A percentile compares a stretch with the other conserved stretches of the same genome.
Evolutionary conservation across 2,113 vertebrate genomes (phyloP).

Genomic region (Philantomba maxwellii): DNA sequence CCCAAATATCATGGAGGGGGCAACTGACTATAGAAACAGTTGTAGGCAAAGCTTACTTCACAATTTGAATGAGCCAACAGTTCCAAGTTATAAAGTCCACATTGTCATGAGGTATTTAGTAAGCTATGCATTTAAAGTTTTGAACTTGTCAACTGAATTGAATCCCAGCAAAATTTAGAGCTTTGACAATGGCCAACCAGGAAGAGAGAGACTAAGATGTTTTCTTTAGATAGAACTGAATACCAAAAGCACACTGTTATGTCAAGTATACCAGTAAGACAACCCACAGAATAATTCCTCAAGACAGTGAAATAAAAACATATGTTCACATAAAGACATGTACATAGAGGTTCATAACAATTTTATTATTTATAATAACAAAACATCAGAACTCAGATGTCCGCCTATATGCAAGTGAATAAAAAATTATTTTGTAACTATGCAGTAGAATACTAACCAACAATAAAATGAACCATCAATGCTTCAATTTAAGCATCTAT

Average conservation of each 20-base stretch:
- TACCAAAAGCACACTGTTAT: neutral
- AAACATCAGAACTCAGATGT: neutral
- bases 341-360: neutral
- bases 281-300: neutral
- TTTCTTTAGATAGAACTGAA: neutral
- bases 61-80: neutral
- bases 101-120: neutral
- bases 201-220: neutral
- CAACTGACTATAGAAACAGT: neutral
- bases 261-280: neutral
- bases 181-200: neutral
- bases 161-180: constrained; percentile 18
- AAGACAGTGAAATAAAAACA: neutral
- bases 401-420: neutral
- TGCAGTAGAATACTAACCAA: neutral
- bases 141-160: neutral
- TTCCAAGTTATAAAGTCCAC: neutral
- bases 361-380: neutral
- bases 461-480: neutral
- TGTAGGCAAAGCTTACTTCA: neutral
- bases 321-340: neutral
- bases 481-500: neutral
- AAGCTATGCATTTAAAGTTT: neutral
- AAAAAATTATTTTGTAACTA: neutral
- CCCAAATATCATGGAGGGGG: neutral